Base-by-base conservation (phyloP, 2,888 invertebrate genomes). In the Sinhomidia bicolor region DNA sequence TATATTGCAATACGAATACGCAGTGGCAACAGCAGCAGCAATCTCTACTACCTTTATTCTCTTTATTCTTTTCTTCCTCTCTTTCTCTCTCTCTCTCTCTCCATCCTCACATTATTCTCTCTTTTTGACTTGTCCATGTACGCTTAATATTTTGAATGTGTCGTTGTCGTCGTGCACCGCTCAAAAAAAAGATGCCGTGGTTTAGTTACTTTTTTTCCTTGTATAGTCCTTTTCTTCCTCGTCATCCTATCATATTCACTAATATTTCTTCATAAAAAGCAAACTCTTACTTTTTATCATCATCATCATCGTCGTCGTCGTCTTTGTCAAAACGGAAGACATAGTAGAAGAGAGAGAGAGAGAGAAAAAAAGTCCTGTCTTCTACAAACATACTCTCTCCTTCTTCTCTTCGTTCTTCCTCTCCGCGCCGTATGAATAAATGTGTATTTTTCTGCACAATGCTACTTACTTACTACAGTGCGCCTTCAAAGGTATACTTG, bases 221-320 rank as follows among this genome's bases (percentile, higher is more conserved):
- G 54, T 17, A 54, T 17, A 10, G 9, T 60, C 65, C 10, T 65
- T n/a, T 32, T 65, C 29, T 29, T 62, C 26, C 5, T 29, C 65
- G 23, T 65, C 65, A 5, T 65, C 62, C 12, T 32, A 14, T 17
- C 36, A 65, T 65, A 65, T 65, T 36, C n/a, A 36, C 65, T 36
- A 36, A 65, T 65, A 44, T 74, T 74, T 71, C 74, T 74, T 74
- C 65, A 36, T 74, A 74, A 74, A 68, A 74, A 14, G 74, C 26
- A 47, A 74, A 74, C 74, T 74, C 47, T 47, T 74, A 36, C 44
- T 51, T 74, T 71, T 74, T 65, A 74, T 74, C 65, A 62, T 62
- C 26, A 6, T 29, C 62, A 65, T 65, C 36, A 36, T 36, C 32
- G 17, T 7, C 7, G 32, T n/a, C 17, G 17, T 57, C n/a, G 57